A percentile compares a stretch with the other conserved stretches of the same genome.
Conservation (phyloP, 2,113 vertebrate species). For the Nothobranchius furzeri region DNA sequence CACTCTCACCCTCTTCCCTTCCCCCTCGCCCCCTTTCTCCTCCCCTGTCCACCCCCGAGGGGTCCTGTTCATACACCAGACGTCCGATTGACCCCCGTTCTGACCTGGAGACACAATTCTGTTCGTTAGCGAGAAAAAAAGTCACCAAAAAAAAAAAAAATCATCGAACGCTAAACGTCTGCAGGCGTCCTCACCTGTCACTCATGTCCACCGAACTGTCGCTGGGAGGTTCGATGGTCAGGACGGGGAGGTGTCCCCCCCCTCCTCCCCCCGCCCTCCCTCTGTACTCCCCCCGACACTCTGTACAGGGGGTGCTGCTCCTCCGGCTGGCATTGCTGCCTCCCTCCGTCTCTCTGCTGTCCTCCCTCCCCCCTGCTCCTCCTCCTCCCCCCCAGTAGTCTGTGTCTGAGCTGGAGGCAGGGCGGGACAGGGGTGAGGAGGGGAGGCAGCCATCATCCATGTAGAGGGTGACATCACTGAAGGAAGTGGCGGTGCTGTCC, state of each 20-base stretch:
- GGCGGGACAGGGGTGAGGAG: conserved; percentile 77
- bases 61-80: conserved; percentile 86
- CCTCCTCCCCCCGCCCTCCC: conserved; percentile 66
- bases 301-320: conserved; percentile 85
- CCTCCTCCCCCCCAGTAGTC: conserved; percentile 78
- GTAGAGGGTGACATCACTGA: conserved; percentile 90
- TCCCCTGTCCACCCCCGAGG: conserved; percentile 63
- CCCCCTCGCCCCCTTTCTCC: conserved; percentile 34
- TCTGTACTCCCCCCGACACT: conserved; percentile 86
- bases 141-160: too few species aligned
- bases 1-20: conserved; percentile 53
- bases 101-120: conserved; percentile 70
- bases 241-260: conserved; percentile 84
- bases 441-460: conserved; percentile 81
- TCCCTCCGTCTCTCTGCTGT: conserved; percentile 74
- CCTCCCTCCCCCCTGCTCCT: conserved; percentile 46
- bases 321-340: conserved; percentile 80
- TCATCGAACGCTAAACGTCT: too few species aligned
- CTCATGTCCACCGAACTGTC: conserved; percentile 94
- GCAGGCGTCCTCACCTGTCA: conserved; percentile 70
- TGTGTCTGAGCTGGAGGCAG: conserved; percentile 83
- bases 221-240: conserved; percentile 91
- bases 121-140: too few species aligned
- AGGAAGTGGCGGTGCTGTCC: conserved; percentile 89
- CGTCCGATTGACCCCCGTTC: conserved; percentile 88